These are phyloP conservation scores for Drosophila ananassae DNA, from an alignment of 1,140 invertebrate genomes.

Conservation along the genomic window DNA sequence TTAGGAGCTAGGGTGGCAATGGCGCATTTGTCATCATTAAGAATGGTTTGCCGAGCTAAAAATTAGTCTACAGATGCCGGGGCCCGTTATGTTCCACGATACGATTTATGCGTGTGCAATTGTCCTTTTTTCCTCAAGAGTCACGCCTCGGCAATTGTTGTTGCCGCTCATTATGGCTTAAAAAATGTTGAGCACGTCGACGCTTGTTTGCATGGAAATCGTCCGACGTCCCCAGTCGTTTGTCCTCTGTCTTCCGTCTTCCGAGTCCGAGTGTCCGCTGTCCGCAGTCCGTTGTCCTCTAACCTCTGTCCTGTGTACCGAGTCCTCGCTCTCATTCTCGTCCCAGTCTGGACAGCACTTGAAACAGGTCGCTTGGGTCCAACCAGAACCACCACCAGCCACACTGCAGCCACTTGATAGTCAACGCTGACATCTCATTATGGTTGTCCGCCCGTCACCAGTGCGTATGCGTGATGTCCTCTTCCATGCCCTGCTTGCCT, in stretches of 20 bases:
- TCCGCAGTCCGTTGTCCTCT: constrained; percentile 5
- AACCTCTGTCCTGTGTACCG: neutral
- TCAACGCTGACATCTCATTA: constrained; percentile 81
- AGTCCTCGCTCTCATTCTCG: constrained; percentile 19
- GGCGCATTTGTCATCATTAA: constrained; percentile 78
- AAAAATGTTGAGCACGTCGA: constrained; percentile 81
- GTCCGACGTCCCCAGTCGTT: constrained; percentile 7
- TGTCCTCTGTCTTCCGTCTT: constrained; percentile 4
- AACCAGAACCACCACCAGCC: constrained; percentile 27
- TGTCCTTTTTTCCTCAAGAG: constrained; percentile 56
- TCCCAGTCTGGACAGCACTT: constrained; percentile 54
- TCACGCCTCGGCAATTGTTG: constrained; percentile 61
- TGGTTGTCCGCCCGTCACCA: constrained; percentile 68
- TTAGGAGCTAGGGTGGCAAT: neutral
- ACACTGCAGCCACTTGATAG: constrained; percentile 72
- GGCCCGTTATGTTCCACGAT: constrained; percentile 42
- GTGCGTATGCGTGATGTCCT: constrained; percentile 75
- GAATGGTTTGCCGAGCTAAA: constrained; percentile 55
- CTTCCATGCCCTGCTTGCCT: constrained; percentile 6
- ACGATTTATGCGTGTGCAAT: constrained; percentile 78
- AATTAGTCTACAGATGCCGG: constrained; percentile 58
- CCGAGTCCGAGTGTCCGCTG: neutral
- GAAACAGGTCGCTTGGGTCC: constrained; percentile 73
- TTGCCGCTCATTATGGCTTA: constrained; percentile 78
- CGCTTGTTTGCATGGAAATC: constrained; percentile 67